phyloP scores from a whole-genome alignment of 2,113 vertebrate genomes.

The Okapia johnstoni region DNA sequence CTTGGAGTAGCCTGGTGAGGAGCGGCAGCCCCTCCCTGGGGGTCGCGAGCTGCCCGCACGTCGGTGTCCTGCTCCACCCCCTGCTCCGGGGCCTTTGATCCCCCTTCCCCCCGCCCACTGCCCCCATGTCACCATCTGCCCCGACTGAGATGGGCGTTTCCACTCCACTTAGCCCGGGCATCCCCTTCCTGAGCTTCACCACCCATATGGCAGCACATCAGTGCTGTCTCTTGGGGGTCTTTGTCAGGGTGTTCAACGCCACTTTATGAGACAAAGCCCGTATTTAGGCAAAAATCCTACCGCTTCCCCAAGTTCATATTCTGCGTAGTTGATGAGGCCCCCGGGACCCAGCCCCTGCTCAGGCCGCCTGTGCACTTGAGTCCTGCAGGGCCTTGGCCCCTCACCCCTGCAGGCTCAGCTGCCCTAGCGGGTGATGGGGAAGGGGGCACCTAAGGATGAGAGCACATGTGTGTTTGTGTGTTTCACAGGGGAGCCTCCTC shows the following conservation, averaged over 20 bases:
- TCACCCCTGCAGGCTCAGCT: neutral
- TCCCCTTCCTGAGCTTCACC: neutral
- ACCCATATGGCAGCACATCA: neutral
- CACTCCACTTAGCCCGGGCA: neutral
- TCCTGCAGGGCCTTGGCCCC: too few relatives aligned
- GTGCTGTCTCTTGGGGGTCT: neutral
- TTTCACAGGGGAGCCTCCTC: neutral
- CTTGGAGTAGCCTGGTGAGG: fast-evolving
- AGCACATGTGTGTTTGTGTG: fast-evolving
- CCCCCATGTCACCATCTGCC: neutral
- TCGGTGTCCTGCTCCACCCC: neutral
- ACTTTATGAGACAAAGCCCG: neutral
- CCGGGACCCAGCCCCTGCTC: too few relatives aligned
- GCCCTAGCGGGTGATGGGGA: fast-evolving
- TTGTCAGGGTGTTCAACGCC: neutral
- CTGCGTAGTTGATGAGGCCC: too few relatives aligned
- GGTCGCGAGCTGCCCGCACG: fast-evolving
- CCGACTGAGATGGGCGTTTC: neutral
- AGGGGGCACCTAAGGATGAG: fast-evolving
- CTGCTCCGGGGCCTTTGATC: neutral
- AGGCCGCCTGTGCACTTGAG: fast-evolving
- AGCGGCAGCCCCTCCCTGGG: neutral
- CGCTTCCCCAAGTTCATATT: neutral
- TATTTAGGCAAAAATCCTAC: neutral
- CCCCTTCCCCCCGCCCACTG: too few relatives aligned